phyloP scores from a whole-genome alignment of 2,888 invertebrate genomes.

The Tromatobia lineatoria region DNA sequence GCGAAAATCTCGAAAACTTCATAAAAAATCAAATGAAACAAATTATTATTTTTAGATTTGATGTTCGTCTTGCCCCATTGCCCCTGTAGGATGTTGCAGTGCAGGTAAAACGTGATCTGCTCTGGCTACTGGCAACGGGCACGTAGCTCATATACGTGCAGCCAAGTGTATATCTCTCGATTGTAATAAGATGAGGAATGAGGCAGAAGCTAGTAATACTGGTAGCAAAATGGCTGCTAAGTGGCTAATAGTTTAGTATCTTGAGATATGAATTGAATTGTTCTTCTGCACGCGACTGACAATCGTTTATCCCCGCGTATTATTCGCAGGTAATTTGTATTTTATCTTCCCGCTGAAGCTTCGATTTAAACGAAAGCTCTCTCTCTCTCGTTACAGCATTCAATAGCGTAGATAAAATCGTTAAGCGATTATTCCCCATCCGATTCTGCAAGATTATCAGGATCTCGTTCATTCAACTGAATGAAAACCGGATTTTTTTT shows the following conservation, averaged over 20 bases:
- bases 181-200: constrained; percentile 30
- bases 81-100: not conserved
- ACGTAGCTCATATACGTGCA: constrained; percentile 24
- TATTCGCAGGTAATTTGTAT: not conserved
- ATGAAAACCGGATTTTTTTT: not conserved
- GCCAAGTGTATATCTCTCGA: constrained; percentile 24
- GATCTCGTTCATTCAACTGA: not conserved
- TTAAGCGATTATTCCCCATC: not conserved
- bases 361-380: not conserved
- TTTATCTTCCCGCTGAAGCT: not conserved
- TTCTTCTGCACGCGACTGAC: constrained; percentile 29
- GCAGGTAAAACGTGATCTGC: constrained; percentile 12
- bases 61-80: too few species aligned
- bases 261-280: constrained; percentile 22
- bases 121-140: constrained; percentile 21
- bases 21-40: too few species aligned
- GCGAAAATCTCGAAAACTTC: too few species aligned
- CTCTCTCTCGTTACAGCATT: constrained; percentile 23
- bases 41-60: too few species aligned
- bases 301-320: not conserved
- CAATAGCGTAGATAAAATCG: constrained; percentile 31
- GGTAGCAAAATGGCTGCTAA: constrained; percentile 30
- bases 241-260: constrained; percentile 26
- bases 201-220: constrained; percentile 20
- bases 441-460: not conserved